phyloP scores from a whole-genome alignment of 2,113 vertebrate genomes.

The Xenopus borealis region DNA sequence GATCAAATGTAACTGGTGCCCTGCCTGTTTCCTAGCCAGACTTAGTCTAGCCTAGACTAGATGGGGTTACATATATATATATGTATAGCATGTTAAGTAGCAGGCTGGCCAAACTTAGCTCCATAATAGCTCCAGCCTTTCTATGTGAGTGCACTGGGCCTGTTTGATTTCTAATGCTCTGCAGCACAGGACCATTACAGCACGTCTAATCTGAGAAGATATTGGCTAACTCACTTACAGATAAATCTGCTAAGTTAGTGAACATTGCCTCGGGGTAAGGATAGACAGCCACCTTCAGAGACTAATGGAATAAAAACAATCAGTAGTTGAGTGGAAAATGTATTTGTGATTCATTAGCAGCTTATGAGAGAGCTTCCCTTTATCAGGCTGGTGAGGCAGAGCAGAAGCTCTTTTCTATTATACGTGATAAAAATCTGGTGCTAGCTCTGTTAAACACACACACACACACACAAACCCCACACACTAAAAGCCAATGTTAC shows the following conservation, averaged over 20 bases:
- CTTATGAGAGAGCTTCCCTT: slow-evolving; percentile 9
- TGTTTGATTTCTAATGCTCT: no score
- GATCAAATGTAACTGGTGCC: no score
- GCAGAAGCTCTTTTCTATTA: slow-evolving; percentile 9
- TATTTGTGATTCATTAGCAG: slow-evolving; percentile 22
- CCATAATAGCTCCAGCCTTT: no score
- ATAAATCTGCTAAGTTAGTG: background rate
- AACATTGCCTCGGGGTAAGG: background rate
- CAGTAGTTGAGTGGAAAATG: background rate
- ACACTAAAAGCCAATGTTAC: slow-evolving; percentile 15
- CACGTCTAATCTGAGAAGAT: background rate
- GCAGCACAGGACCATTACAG: no score
- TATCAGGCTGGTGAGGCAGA: background rate
- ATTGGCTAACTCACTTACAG: background rate
- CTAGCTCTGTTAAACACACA: slow-evolving; percentile 2
- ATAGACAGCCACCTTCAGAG: slow-evolving; percentile 5
- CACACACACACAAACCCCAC: background rate
- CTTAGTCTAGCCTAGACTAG: no score
- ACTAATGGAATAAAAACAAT: no score
- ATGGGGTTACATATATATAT: no score
- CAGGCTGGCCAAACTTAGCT: no score
- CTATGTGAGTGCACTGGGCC: no score
- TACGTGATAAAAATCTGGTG: slow-evolving; percentile 13
- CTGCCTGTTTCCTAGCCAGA: no score
- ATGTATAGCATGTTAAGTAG: no score